Evolutionary conservation across 2,113 vertebrate genomes (phyloP).

Genomic region (Dromas ardeola): DNA sequence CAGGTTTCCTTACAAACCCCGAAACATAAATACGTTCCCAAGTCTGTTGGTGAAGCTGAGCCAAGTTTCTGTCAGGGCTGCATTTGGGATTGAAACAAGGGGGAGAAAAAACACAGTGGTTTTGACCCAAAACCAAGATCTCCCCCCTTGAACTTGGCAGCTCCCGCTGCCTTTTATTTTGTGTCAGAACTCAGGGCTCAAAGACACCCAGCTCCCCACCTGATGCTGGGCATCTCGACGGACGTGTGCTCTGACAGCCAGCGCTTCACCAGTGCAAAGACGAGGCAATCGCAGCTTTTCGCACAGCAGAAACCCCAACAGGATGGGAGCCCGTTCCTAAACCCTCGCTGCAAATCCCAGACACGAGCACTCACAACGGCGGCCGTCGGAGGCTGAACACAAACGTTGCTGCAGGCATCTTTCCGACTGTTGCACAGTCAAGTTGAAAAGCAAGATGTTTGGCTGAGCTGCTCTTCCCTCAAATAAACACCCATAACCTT

Average conservation of each 20-base stretch:
- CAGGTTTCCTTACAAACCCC: background rate
- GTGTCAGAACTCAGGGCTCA: background rate
- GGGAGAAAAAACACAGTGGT: background rate
- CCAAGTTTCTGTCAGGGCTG: background rate
- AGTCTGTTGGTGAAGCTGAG: background rate
- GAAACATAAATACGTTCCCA: background rate
- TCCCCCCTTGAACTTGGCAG: background rate
- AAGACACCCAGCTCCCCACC: background rate
- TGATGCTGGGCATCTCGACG: background rate
- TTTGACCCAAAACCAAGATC: background rate
- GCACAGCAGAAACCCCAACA: background rate
- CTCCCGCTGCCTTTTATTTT: background rate
- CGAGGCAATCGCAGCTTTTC: background rate
- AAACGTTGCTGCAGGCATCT: constrained; percentile 52
- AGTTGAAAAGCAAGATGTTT: constrained; percentile 90
- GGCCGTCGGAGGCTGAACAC: constrained; percentile 16
- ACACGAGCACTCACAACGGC: accelerated
- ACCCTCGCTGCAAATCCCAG: background rate
- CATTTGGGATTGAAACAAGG: background rate
- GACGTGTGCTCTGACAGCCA: background rate
- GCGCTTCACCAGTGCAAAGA: background rate
- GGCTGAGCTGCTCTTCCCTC: constrained; percentile 87
- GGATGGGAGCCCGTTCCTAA: accelerated
- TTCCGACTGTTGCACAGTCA: constrained; percentile 72
- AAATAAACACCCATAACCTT: constrained; percentile 91